phyloP scores from a whole-genome alignment of 2,797 vertebrate species.

The Menidia menidia region DNA sequence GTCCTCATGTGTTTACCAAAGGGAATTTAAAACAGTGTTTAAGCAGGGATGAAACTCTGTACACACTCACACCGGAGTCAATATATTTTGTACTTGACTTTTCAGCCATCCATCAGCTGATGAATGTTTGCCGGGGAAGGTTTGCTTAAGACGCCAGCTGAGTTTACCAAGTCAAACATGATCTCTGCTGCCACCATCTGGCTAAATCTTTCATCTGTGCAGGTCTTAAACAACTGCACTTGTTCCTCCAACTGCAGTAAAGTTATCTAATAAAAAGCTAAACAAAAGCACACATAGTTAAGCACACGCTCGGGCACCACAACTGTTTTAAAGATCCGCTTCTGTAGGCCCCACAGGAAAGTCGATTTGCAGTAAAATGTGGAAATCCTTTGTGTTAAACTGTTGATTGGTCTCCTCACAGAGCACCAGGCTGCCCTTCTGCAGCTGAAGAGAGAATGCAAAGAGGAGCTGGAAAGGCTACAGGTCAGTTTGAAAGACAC shows the following conservation, averaged over 20 bases:
- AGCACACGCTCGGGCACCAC: background rate
- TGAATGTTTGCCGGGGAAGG: slow-evolving; percentile 17
- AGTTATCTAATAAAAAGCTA: background rate
- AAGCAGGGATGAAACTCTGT: slow-evolving; percentile 16
- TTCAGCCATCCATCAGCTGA: slow-evolving; percentile 4
- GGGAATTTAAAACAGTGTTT: slow-evolving; percentile 17
- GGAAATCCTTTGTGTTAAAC: background rate
- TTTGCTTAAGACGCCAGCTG: slow-evolving; percentile 2
- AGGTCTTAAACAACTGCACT: background rate
- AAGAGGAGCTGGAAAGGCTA: slow-evolving; percentile 91
- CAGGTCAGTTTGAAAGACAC: slow-evolving; percentile 76
- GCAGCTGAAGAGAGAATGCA: slow-evolving; percentile 94
- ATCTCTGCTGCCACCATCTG: slow-evolving; percentile 31
- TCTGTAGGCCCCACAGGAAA: background rate
- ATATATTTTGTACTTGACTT: slow-evolving; percentile 3
- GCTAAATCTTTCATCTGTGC: background rate
- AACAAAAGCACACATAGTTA: background rate
- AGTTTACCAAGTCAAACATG: background rate
- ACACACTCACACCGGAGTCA: slow-evolving; percentile 21
- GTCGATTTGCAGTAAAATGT: slow-evolving; percentile 9
- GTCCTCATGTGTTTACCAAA: background rate
- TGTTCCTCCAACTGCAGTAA: background rate
- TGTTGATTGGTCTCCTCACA: slow-evolving; percentile 68
- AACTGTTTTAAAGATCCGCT: slow-evolving; percentile 26
- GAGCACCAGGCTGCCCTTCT: slow-evolving; percentile 95